Evolutionary conservation across 2,797 vertebrate species (phyloP), one percentile per base, ranked within the genome.

Genomic region (Sebastes melanostomus): DNA sequence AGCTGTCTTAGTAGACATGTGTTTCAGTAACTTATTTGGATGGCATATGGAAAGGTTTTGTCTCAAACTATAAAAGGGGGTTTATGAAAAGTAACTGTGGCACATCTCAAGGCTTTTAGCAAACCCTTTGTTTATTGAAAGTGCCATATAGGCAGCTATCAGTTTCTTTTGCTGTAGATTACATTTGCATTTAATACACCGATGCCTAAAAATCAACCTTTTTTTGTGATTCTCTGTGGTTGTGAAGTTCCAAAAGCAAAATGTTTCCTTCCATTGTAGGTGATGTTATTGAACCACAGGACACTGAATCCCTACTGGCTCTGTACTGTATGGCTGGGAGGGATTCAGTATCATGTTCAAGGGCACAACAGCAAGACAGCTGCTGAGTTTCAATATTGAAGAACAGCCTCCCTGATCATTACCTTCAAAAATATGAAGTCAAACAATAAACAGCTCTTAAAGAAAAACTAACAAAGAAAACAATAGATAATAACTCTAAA

Each of bases 261-360:
- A 75, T 52, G 18, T 59, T 24, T 5, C 5, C 32, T 63, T 66
- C 16, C 11, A 72, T 46, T 52, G 68, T 54, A 71, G 73, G 77
- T 81, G 75, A 70, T 82, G 73, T 80, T 91, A 86, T 69, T 88
- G 86, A 88, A 78, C 68, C 38, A 74, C 66, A 62, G 72, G 82
- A 85, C 34, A 84, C 52, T 75, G 79, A 86, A 77, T 84, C 85
- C 77, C 69, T 20, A 30, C 62, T 27, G 29, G 38, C 81, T 86
- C 82, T 55, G 78, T 42, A 1, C 62, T 80, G 72, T 46, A 46
- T 75, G 38, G 66, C 77, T 77, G 54, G 29, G 30, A 12, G 72
- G 36, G 77, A 75, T 83, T 78, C 22, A 72, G 82, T 89, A 62
- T 91, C 81, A 52, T 73, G 65, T 86, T 83, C 83, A 86, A 88